Evolutionary conservation across 2,888 invertebrate species (phyloP).

Genomic region (Troides oblongomaculatus): DNA sequence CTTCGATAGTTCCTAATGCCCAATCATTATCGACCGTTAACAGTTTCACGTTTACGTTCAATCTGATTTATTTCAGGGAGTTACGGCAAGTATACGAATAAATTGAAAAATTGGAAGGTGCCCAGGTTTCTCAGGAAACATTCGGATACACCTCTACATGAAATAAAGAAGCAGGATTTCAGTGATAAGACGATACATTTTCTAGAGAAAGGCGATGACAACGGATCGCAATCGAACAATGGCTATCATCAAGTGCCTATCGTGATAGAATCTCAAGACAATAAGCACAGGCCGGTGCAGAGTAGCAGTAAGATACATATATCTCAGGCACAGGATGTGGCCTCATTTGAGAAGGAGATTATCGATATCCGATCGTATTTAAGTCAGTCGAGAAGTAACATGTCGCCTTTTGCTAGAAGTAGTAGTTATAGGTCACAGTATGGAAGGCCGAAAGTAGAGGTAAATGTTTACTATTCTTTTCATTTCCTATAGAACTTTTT

Average conservation of each 20-base stretch:
- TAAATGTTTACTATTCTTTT: slow-evolving; percentile 39
- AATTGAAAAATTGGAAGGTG: slow-evolving; percentile 84
- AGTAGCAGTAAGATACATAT: slow-evolving; percentile 70
- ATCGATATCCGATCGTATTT: slow-evolving; percentile 87
- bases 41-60: slow-evolving; percentile 28
- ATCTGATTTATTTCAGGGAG: slow-evolving; percentile 67
- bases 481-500: no score
- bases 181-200: slow-evolving; percentile 64
- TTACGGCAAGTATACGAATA: slow-evolving; percentile 79
- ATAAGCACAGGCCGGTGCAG: slow-evolving; percentile 51
- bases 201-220: slow-evolving; percentile 57
- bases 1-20: slow-evolving; percentile 32
- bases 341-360: slow-evolving; percentile 81
- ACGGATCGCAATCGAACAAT: slow-evolving; percentile 55
- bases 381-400: slow-evolving; percentile 86
- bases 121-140: slow-evolving; percentile 84
- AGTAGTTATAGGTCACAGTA: slow-evolving; percentile 86
- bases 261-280: slow-evolving; percentile 79
- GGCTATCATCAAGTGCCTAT: slow-evolving; percentile 85
- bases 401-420: slow-evolving; percentile 84
- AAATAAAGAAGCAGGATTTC: slow-evolving; percentile 67
- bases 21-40: slow-evolving; percentile 33
- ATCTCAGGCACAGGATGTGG: slow-evolving; percentile 69
- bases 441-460: slow-evolving; percentile 80
- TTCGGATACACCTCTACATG: slow-evolving; percentile 75